These are phyloP conservation scores for Conus betulinus DNA, from an alignment of 1,140 invertebrate genomes.

Conservation along the genomic window DNA sequence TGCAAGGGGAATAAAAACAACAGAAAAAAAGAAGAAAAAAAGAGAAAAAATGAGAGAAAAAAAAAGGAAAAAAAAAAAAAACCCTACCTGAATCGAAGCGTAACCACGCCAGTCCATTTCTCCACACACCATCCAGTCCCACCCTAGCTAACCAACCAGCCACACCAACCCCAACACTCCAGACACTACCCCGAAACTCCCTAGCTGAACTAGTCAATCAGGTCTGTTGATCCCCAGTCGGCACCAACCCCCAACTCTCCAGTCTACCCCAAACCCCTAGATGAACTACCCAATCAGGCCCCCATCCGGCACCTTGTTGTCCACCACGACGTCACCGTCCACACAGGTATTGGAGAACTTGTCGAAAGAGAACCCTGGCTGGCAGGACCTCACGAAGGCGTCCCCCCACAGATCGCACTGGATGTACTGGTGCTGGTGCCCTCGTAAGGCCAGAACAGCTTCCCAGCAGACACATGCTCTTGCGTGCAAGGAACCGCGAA, in stretches of 20 bases:
- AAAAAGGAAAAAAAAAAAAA: too few species aligned
- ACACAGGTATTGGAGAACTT: slow-evolving; percentile 27
- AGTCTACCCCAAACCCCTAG: not conserved
- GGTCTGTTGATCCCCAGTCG: too few species aligned
- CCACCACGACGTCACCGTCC: not conserved
- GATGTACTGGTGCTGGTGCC: slow-evolving; percentile 48
- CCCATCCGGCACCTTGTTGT: not conserved
- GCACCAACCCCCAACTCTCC: not conserved
- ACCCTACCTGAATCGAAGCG: too few species aligned
- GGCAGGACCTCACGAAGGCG: slow-evolving; percentile 31
- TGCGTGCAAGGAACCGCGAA: slow-evolving; percentile 2
- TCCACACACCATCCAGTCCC: too few species aligned
- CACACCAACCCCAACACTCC: too few species aligned
- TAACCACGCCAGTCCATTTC: too few species aligned
- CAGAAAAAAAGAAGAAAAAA: too few species aligned
- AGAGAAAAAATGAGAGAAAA: too few species aligned
- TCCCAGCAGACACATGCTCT: not conserved
- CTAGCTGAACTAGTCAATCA: too few species aligned
- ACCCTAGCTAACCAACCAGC: too few species aligned
- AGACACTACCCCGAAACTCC: too few species aligned
- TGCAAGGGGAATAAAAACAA: too few species aligned
- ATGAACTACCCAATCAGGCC: not conserved
- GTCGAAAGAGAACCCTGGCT: slow-evolving; percentile 28
- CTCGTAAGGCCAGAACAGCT: slow-evolving; percentile 29
- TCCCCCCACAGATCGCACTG: slow-evolving; percentile 48